Evolutionary conservation across 2,888 invertebrate species (phyloP).

Genomic region (Cryptus armator): DNA sequence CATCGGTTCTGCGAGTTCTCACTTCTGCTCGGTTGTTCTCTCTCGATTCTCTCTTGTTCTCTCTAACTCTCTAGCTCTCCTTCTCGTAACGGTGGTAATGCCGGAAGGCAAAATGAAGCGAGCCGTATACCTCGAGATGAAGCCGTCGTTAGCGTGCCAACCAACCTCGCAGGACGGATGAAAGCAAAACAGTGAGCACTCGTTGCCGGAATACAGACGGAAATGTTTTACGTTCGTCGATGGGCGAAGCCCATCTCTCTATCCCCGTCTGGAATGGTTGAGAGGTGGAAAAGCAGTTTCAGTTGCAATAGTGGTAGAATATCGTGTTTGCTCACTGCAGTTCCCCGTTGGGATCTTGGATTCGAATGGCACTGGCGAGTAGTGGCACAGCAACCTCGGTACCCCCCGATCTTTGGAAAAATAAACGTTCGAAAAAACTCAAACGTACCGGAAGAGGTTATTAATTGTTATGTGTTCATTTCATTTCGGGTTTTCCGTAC

Average conservation of each 20-base stretch:
- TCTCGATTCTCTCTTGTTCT: slow-evolving; percentile 1
- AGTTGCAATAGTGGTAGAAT: not conserved
- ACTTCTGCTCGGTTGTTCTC: slow-evolving; percentile 40
- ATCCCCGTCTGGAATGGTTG: slow-evolving; percentile 11
- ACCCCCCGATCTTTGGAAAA: not conserved
- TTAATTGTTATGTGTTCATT: not conserved
- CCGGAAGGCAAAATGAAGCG: slow-evolving; percentile 66
- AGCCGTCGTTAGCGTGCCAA: slow-evolving; percentile 73
- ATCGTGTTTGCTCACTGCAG: slow-evolving; percentile 13
- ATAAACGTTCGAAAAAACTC: slow-evolving; percentile 14
- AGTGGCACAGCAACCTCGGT: not conserved
- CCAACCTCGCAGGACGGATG: slow-evolving; percentile 73
- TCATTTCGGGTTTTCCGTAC: not conserved
- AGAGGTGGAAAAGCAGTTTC: slow-evolving; percentile 41
- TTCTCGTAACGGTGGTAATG: slow-evolving; percentile 2
- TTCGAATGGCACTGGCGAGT: not conserved
- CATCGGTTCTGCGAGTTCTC: slow-evolving; percentile 74
- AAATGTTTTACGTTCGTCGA: slow-evolving; percentile 73
- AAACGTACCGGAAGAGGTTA: not conserved
- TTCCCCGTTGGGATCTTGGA: not conserved
- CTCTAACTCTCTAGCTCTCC: not conserved
- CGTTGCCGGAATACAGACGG: slow-evolving; percentile 71
- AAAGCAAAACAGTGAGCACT: slow-evolving; percentile 78
- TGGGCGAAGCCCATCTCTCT: slow-evolving; percentile 7
- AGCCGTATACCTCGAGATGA: slow-evolving; percentile 50